phyloP scores from a whole-genome alignment of 1,140 invertebrate species.

The Drosophila ercepeae region DNA sequence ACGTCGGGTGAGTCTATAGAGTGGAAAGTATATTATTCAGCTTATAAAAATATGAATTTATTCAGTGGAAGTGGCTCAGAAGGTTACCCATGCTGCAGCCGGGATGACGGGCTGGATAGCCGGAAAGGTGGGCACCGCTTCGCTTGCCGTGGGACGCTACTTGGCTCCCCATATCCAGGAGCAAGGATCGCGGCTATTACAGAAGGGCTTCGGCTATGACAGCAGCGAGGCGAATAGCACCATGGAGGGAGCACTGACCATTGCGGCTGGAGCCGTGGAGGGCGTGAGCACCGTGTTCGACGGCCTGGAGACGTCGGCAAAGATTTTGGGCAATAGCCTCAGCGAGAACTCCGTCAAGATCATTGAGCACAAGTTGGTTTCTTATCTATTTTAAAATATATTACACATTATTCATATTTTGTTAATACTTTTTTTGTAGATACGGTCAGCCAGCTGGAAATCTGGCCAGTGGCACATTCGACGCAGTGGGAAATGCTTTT shows the following conservation, averaged over 20 bases:
- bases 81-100: conserved; percentile 86
- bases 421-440: conserved; percentile 70
- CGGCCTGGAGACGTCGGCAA: conserved; percentile 88
- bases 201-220: conserved; percentile 85
- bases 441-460: conserved; percentile 87
- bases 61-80: conserved; percentile 87
- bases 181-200: conserved; percentile 86
- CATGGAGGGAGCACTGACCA: conserved; percentile 87
- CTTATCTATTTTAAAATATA: conserved; percentile 63
- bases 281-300: conserved; percentile 88
- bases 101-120: conserved; percentile 87
- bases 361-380: conserved; percentile 87
- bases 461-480: conserved; percentile 86
- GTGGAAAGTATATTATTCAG: no score
- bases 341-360: conserved; percentile 89
- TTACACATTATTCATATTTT: no score
- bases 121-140: conserved; percentile 87
- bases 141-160: conserved; percentile 86
- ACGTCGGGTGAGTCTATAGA: conserved; percentile 56
- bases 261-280: conserved; percentile 88
- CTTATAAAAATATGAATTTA: no score
- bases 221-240: conserved; percentile 85
- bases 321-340: conserved; percentile 86
- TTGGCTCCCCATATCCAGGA: conserved; percentile 88
- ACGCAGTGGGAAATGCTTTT: conserved; percentile 87